These are phyloP conservation scores for Helicolenus hilgendorfi DNA, from an alignment of 2,797 vertebrate species.

Conservation along the genomic window DNA sequence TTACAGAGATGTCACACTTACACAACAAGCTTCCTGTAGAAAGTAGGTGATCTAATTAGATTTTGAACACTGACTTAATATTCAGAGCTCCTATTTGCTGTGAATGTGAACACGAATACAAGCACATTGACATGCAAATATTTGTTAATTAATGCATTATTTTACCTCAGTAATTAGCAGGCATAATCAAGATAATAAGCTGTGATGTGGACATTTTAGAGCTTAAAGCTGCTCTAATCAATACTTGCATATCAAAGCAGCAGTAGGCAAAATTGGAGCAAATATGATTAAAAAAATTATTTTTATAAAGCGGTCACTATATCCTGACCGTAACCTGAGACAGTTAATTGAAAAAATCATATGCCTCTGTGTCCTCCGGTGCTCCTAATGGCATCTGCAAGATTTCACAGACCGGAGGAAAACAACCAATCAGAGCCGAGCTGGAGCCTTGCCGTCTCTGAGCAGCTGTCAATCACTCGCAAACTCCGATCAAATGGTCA, in stretches of 20 bases:
- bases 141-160: slow-evolving; percentile 5
- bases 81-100: neutral
- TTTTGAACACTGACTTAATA: neutral
- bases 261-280: too few relatives aligned
- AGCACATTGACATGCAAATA: slow-evolving; percentile 1
- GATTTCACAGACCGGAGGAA: too few relatives aligned
- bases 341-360: too few relatives aligned
- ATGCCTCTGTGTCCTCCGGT: too few relatives aligned
- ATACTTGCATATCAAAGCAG: neutral
- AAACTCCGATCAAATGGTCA: too few relatives aligned
- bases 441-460: too few relatives aligned
- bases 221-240: neutral
- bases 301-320: too few relatives aligned
- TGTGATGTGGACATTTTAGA: neutral
- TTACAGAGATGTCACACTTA: neutral
- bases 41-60: neutral
- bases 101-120: neutral
- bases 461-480: too few relatives aligned
- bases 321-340: too few relatives aligned
- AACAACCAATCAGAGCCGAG: too few relatives aligned
- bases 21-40: neutral
- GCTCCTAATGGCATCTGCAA: too few relatives aligned
- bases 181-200: neutral
- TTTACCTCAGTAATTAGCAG: neutral
- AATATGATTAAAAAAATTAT: too few relatives aligned